Evolutionary conservation across 2,888 invertebrate species (phyloP).

Genomic region (Xylota segnis): DNA sequence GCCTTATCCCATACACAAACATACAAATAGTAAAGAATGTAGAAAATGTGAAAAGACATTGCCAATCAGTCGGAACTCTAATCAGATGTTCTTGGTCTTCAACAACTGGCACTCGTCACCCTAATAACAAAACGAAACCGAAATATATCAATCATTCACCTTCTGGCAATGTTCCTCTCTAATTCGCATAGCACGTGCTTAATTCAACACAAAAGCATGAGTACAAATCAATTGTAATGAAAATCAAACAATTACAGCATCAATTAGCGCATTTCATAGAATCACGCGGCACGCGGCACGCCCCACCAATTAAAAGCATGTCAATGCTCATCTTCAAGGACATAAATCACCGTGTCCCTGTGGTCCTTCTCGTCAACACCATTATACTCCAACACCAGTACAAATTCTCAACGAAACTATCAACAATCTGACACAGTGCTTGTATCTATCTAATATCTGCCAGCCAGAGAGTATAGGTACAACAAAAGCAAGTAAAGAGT

Average conservation of each 20-base stretch:
- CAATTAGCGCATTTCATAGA: slow-evolving; percentile 34
- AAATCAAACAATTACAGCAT: slow-evolving; percentile 13
- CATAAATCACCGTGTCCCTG: slow-evolving; percentile 17
- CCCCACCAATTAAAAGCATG: slow-evolving; percentile 41
- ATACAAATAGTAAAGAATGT: not conserved
- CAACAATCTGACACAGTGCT: not conserved
- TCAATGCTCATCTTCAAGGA: slow-evolving; percentile 52
- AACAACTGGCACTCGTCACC: not conserved
- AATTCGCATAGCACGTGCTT: slow-evolving; percentile 19
- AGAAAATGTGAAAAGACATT: not conserved
- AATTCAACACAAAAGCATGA: not conserved
- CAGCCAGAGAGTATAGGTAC: not conserved
- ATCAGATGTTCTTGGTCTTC: not conserved
- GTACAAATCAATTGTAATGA: not conserved
- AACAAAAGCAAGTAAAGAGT: not conserved
- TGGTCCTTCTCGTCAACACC: not conserved
- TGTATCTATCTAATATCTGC: not conserved
- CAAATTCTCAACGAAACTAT: not conserved
- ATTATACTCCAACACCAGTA: not conserved
- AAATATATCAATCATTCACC: slow-evolving; percentile 24
- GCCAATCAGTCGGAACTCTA: not conserved
- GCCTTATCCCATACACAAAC: no score
- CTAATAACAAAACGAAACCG: not conserved
- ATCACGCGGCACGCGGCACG: slow-evolving; percentile 45
- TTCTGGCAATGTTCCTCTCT: not conserved